Percentiles rank a stretch among this genome's conserved stretches.
Conservation (phyloP, 2,797 vertebrate genomes). For the Rhyacichthys aspro region DNA sequence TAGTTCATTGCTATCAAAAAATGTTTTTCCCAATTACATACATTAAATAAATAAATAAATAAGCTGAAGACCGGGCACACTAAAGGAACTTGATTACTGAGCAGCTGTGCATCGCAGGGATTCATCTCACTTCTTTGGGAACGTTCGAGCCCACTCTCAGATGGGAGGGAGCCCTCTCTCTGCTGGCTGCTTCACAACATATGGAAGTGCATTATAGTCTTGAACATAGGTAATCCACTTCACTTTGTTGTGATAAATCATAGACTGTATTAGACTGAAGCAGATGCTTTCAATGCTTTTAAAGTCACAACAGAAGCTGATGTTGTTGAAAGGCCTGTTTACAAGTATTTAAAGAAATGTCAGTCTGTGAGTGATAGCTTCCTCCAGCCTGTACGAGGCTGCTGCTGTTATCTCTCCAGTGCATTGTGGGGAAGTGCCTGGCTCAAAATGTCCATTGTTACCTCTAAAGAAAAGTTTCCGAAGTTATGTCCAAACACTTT, state of each 20-base stretch:
- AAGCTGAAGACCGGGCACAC: too few relatives aligned
- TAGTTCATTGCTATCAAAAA: too few relatives aligned
- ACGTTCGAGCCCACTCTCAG: too few relatives aligned
- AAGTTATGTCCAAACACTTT: conserved; percentile 20
- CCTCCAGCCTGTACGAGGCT: conserved; percentile 63
- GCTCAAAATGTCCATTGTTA: conserved; percentile 58
- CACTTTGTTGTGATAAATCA: background rate
- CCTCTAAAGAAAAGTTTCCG: conserved; percentile 35
- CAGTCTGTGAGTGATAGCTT: conserved; percentile 72
- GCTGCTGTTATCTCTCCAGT: conserved; percentile 68
- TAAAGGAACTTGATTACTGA: conserved; percentile 68
- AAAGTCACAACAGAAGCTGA: conserved; percentile 21
- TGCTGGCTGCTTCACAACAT: too few relatives aligned
- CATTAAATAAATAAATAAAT: too few relatives aligned
- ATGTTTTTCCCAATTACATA: too few relatives aligned
- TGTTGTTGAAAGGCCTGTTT: conserved; percentile 43
- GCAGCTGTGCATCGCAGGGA: conserved; percentile 69
- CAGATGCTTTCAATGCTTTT: conserved; percentile 6
- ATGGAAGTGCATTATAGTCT: too few relatives aligned
- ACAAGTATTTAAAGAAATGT: conserved; percentile 66
- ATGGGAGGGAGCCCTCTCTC: too few relatives aligned
- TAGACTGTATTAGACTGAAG: background rate
- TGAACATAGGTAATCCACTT: too few relatives aligned
- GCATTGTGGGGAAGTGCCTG: conserved; percentile 74
- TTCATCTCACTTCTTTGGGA: conserved; percentile 27